A percentile compares a stretch with the other conserved stretches of the same genome.
Conservation (phyloP, 2,888 invertebrate genomes). For the Acrobasis suavella region DNA sequence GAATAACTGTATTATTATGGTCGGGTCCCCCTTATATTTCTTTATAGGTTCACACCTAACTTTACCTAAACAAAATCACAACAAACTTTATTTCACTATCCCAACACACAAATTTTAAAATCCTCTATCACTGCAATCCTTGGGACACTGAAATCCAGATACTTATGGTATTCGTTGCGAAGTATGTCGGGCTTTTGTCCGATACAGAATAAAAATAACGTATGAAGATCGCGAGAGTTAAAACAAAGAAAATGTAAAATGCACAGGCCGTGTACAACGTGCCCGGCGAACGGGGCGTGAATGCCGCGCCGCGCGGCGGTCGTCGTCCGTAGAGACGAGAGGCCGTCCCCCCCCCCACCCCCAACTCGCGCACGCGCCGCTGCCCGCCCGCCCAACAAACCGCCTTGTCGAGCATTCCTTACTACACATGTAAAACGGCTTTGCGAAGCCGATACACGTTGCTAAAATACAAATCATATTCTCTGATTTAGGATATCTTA, state of each 20-base stretch:
- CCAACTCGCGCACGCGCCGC: conserved; percentile 67
- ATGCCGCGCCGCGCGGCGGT: conserved; percentile 57
- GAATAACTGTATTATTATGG: background rate
- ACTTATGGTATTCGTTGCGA: conserved; percentile 42
- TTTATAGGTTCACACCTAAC: background rate
- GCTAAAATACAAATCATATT: conserved; percentile 21
- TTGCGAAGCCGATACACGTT: conserved; percentile 58
- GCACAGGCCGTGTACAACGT: conserved; percentile 41
- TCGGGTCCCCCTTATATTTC: background rate
- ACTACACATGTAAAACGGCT: conserved; percentile 66
- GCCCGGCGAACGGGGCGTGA: conserved; percentile 66
- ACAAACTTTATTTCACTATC: conserved; percentile 11
- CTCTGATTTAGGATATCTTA: background rate
- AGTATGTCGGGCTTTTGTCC: conserved; percentile 40
- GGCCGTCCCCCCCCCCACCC: conserved; percentile 46
- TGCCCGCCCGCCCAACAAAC: conserved; percentile 65
- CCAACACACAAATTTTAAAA: conserved; percentile 29
- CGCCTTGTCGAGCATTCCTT: conserved; percentile 62
- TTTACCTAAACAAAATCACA: background rate
- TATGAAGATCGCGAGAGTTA: conserved; percentile 52
- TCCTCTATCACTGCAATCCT: conserved; percentile 74
- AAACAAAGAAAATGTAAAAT: conserved; percentile 59
- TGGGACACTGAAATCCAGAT: conserved; percentile 74
- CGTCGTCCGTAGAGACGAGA: conserved; percentile 42
- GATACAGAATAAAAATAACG: conserved; percentile 65